Evolutionary conservation across 1,140 invertebrate species (phyloP), one percentile per base, ranked within the genome.

Genomic region (Linepithema humile): DNA sequence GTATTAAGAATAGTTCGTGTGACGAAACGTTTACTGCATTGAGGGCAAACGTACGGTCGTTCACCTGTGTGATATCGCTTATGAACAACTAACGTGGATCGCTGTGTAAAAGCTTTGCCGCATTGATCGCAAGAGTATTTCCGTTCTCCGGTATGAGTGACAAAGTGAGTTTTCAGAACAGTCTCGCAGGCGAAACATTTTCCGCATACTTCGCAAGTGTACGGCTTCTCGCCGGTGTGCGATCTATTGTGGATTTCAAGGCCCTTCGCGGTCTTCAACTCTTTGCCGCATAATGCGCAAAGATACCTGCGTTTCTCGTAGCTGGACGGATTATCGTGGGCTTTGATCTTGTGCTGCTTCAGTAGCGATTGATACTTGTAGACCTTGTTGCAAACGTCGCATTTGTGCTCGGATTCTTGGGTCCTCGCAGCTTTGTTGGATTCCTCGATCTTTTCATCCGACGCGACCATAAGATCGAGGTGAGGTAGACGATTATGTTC

Each of bases 11-110:
- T 94, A 1, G 95, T 96, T 85, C 95, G 95, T 32, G 96, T 95
- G 9, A 96, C 95, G 88, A 96, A 96, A 0, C 96, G 96, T 88
- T 97, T 96, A 6, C 95, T 93, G 91, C 97, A 98, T 69, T 95
- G 95, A 59, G 94, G 94, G 91, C 97, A 97, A 87, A 95, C 95
- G 91, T 97, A 97, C 0, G 97, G 97, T 84, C 96, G 95, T 89
- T 97, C 96, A 7, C 97, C 97, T 26, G 96, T 97, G 93, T 97
- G 97, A 88, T 96, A 96, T 87, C 97, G 94, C 84, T 97, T 96
- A 93, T 97, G 97, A 29, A 97, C 97, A 74, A 97, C 95, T n/a
- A 97, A 94, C 45, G 95, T 95, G 50, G 97, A 97, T 9, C 97
- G 96, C 92, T 98, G 97, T 0, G 96, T 97, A 93, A 98, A 98